A percentile compares a stretch with the other conserved stretches of the same genome.
Conservation (phyloP, 1,140 invertebrate genomes). For the Tetramorium simillimum region DNA sequence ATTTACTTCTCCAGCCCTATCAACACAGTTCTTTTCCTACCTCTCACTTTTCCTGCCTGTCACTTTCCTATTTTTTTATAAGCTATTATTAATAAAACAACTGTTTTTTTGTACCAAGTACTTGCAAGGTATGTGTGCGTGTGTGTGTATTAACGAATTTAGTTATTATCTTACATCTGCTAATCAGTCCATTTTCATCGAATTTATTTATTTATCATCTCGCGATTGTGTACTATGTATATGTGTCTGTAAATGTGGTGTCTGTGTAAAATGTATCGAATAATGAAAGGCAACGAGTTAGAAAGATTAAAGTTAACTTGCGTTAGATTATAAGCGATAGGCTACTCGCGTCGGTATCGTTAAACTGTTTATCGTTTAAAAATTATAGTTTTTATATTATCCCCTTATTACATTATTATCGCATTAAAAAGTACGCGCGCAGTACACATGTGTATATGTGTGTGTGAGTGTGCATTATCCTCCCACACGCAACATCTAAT, state of each 20-base stretch:
- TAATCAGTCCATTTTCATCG: constrained; percentile 63
- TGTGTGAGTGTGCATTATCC: constrained; percentile 6
- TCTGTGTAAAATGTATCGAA: constrained; percentile 45
- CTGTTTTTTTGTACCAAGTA: neutral
- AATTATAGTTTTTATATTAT: constrained; percentile 28
- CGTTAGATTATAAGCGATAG: constrained; percentile 43
- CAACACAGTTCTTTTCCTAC: neutral
- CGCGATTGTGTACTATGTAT: neutral
- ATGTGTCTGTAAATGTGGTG: neutral
- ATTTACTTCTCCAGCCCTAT: neutral
- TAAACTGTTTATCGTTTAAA: constrained; percentile 31
- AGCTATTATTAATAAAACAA: constrained; percentile 24
- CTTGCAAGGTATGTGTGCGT: neutral
- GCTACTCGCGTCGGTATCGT: constrained; percentile 4
- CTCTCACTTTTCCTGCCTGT: neutral
- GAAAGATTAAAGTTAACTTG: constrained; percentile 49
- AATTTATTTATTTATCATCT: constrained; percentile 36
- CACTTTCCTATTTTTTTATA: neutral
- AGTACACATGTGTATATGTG: neutral
- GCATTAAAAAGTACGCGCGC: constrained; percentile 7
- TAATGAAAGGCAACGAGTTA: constrained; percentile 47
- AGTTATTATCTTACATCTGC: constrained; percentile 59
- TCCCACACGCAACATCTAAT: neutral
- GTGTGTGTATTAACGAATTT: constrained; percentile 43
- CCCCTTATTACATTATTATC: constrained; percentile 15